These are phyloP conservation scores for Varecia variegata DNA, from an alignment of 2,797 vertebrate species.

Conservation along the genomic window DNA sequence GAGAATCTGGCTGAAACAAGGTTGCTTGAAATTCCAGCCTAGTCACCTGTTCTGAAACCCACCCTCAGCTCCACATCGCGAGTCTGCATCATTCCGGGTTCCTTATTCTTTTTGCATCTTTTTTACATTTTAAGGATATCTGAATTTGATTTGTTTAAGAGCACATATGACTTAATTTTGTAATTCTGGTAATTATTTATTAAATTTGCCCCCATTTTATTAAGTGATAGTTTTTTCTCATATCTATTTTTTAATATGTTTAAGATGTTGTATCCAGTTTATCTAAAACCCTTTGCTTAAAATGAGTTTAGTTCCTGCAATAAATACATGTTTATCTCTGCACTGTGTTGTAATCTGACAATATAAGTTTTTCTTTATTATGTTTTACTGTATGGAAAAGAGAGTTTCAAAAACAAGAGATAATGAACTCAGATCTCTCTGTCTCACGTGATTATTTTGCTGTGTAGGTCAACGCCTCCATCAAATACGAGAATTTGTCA, in stretches of 20 bases:
- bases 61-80: rapidly evolving
- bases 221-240: neutral
- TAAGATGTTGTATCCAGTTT: neutral
- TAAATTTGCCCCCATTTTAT: neutral
- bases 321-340: neutral
- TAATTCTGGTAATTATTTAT: neutral
- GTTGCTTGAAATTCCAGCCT: no score
- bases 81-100: neutral
- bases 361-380: neutral
- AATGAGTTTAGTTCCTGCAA: constrained; percentile 19
- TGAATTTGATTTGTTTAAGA: neutral
- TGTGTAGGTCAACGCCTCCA: neutral
- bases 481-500: neutral
- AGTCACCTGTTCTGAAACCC: neutral
- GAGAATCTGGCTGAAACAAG: neutral
- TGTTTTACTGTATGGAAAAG: neutral
- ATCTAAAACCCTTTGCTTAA: neutral
- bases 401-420: neutral
- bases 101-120: neutral
- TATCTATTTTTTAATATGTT: neutral
- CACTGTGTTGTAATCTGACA: neutral
- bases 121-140: neutral
- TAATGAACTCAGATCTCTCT: neutral
- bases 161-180: neutral
- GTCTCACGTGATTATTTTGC: neutral